These are phyloP conservation scores for Eclectus roratus DNA, from an alignment of 2,113 vertebrate genomes.

Conservation along the genomic window DNA sequence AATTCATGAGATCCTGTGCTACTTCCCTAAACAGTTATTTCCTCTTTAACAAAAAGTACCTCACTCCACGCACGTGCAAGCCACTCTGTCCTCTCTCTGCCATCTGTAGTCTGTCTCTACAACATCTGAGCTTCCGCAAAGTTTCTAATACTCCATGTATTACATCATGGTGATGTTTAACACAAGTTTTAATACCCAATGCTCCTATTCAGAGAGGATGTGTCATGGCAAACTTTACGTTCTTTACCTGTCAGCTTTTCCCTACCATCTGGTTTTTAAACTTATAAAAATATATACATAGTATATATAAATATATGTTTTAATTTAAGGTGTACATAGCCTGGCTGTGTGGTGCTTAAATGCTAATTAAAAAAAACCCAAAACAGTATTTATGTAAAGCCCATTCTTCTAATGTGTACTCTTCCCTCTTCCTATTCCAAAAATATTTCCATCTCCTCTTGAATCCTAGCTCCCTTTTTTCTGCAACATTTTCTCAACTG, in stretches of 20 bases:
- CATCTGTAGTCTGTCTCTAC: not conserved
- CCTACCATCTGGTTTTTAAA: not conserved
- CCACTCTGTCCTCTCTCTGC: not conserved
- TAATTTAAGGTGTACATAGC: not conserved
- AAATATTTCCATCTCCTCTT: not conserved
- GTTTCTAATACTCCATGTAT: not conserved
- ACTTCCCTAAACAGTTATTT: not conserved
- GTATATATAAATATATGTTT: not conserved
- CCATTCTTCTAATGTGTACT: not conserved
- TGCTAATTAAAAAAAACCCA: not conserved
- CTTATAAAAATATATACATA: not conserved
- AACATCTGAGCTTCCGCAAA: not conserved
- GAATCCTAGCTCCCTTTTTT: not conserved
- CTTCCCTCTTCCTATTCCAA: not conserved
- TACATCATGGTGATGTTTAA: not conserved
- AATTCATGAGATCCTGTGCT: not conserved
- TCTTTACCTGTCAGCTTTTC: not conserved
- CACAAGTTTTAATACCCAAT: not conserved
- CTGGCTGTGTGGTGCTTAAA: not conserved
- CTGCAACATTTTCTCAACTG: not conserved
- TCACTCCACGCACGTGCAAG: not conserved
- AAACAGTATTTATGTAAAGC: not conserved
- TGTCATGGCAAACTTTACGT: not conserved
- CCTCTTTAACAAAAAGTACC: not conserved
- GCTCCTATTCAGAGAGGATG: not conserved